Percentiles rank a stretch among this genome's conserved stretches.
These are phyloP conservation scores for Neolamprologus kungweensis DNA, from an alignment of 2,113 vertebrate genomes.

Conservation along the genomic window DNA sequence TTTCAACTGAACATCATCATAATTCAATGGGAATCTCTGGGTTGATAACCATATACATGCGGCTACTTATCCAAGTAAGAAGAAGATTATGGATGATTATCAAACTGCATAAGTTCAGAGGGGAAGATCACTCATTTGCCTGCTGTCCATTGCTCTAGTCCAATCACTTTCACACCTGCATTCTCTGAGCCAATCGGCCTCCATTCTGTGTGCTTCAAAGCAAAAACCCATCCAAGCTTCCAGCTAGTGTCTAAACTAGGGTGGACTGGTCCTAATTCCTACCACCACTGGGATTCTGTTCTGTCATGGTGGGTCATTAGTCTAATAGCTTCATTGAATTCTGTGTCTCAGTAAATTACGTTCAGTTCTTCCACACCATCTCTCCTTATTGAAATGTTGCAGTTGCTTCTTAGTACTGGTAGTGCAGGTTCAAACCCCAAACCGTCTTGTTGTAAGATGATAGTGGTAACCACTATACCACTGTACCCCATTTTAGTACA, in stretches of 20 bases:
- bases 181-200: neutral
- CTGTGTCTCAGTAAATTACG: neutral
- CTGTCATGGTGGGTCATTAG: neutral
- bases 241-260: neutral
- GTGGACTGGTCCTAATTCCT: neutral
- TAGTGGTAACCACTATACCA: neutral
- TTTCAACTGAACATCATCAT: neutral
- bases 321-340: neutral
- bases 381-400: neutral
- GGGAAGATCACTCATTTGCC: neutral
- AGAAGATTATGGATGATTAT: neutral
- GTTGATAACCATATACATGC: neutral
- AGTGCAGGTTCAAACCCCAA: neutral
- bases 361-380: neutral
- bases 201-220: neutral
- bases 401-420: neutral
- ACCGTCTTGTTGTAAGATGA: neutral
- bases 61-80: neutral
- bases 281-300: neutral
- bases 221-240: neutral
- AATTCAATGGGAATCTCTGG: neutral
- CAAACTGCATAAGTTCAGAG: neutral
- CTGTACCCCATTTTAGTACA: neutral
- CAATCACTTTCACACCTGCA: neutral
- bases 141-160: neutral